Evolutionary conservation across 2,888 invertebrate species (phyloP).

Genomic region (Sericinus montela): DNA sequence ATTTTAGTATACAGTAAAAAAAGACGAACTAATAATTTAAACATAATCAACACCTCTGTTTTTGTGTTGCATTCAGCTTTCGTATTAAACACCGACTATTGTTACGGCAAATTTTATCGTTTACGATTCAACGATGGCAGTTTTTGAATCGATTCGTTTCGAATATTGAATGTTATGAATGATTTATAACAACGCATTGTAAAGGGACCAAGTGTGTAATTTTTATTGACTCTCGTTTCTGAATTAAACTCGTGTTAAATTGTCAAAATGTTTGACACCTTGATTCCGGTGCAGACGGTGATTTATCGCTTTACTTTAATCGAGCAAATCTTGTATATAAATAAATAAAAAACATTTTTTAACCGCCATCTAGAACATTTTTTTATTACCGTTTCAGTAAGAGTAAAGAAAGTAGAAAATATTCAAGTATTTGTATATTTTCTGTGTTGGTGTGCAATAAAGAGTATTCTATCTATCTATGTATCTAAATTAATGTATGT

Average conservation of each 20-base stretch:
- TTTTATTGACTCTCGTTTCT: conserved; percentile 39
- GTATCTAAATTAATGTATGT: no score
- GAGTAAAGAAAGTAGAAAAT: no score
- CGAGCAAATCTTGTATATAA: no score
- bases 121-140: conserved; percentile 68
- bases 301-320: background rate
- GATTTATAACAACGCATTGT: conserved; percentile 62
- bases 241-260: conserved; percentile 30
- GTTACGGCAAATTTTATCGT: conserved; percentile 71
- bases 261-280: conserved; percentile 57
- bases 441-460: no score
- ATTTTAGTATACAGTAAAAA: no score
- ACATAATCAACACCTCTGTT: conserved; percentile 5
- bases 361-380: no score
- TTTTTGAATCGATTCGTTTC: conserved; percentile 60
- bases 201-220: conserved; percentile 26
- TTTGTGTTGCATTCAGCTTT: conserved; percentile 29
- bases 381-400: no score
- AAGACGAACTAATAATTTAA: no score
- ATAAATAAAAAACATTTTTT: no score
- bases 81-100: conserved; percentile 41
- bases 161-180: conserved; percentile 69
- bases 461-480: no score
- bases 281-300: conserved; percentile 29
- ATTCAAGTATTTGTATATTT: no score